Evolutionary conservation across 23 tunicate species (phyloP), one percentile per base, ranked within the genome.

Genomic region (Phallusia fumigata): DNA sequence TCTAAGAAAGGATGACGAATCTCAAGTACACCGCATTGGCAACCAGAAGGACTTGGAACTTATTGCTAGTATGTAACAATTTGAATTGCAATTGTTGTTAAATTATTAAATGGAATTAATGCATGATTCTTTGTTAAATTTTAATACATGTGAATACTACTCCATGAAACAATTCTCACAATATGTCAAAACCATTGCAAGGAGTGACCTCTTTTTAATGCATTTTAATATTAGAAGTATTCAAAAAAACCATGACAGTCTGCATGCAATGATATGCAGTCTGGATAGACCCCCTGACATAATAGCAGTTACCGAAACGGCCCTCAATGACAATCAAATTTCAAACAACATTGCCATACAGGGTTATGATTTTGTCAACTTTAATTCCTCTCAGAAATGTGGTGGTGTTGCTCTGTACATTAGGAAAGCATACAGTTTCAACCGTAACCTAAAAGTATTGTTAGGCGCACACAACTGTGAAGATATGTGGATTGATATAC

Each of bases 341-440:
- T 2, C 52, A 18, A 8, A 36, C 32, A 77, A 77, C 52, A 45
- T 77, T 35, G 35, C 10, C 30, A 34, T 77, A 16, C 81, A 53
- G 3, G 49, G 49, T 18, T 77, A 77, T 26, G 35, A 35, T 28
- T 77, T 77, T 19, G 31, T 77, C n/a, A 36, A 45, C 24, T 15
- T 1, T 8, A 45, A 77, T 77, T 77, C 81, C 8, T 15, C 53
- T 0, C 33, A 36, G 10, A 18, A 45, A 31, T 36, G 47, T 77
- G 81, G 52, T 35, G 81, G 81, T 31, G 81, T 77, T 5, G 81
- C 53, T 10, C 8, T 77, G 35, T 77, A 77, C 35, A 77, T 77
- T 5, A 74, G 47, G 35, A 10, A 36, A 15, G 10, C 81, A 35
- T 58, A 21, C 28, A 11, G 1, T 21, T 13, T 6, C 47, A 40